Conservation (phyloP, 2,797 vertebrate species). For the Carduelis carduelis region DNA sequence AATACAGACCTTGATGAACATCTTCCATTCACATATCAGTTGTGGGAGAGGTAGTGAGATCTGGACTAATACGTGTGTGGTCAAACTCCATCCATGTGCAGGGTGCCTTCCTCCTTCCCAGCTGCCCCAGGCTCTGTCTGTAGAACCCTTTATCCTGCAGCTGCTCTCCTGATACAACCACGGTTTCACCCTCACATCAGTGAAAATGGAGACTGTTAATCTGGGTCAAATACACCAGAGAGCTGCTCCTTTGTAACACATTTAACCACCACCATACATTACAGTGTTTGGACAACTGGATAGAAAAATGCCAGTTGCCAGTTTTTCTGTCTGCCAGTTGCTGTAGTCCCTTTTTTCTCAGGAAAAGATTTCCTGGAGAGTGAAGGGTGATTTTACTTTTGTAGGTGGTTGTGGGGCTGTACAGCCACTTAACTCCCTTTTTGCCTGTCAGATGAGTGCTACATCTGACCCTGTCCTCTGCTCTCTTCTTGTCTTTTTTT, state of each 20-base stretch:
- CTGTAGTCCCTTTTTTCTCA: neutral
- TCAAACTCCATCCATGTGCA: neutral
- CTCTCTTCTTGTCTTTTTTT: neutral
- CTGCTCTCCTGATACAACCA: neutral
- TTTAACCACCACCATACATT: neutral
- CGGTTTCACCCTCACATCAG: neutral
- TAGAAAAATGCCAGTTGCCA: neutral
- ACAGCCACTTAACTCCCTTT: neutral
- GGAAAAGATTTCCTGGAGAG: neutral
- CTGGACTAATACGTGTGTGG: neutral
- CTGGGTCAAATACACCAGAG: neutral
- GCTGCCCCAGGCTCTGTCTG: neutral
- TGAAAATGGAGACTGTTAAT: neutral
- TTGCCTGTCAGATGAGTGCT: neutral
- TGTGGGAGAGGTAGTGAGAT: neutral
- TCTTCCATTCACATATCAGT: neutral
- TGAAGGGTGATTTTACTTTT: neutral
- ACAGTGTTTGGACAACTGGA: neutral
- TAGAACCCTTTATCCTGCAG: neutral
- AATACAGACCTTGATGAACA: neutral
- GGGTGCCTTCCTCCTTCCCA: neutral
- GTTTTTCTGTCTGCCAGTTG: neutral
- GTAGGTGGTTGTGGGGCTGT: accelerated
- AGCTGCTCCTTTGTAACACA: neutral
- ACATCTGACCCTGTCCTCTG: neutral